Conservation (phyloP, 2,797 vertebrate species). For the Acrossocheilus fasciatus region DNA sequence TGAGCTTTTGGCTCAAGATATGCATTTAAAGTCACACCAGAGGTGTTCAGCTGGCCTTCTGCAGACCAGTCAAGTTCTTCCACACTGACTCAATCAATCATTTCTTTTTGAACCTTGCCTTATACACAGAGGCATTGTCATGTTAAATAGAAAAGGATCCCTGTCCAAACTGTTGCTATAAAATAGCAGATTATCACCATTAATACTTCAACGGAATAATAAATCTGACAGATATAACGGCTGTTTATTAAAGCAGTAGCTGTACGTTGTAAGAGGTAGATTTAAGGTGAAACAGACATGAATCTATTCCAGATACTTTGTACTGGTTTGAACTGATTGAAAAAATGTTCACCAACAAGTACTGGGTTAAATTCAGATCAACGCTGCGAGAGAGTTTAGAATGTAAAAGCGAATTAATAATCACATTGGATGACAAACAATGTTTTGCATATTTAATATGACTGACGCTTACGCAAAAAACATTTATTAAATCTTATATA, state of each 20-base stretch:
- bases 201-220: not conserved
- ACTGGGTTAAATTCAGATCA: not conserved
- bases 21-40: too few relatives aligned
- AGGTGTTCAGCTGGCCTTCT: too few relatives aligned
- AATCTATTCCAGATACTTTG: not conserved
- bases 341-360: not conserved
- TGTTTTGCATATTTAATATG: not conserved
- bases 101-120: too few relatives aligned
- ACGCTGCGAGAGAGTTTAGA: not conserved
- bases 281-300: not conserved
- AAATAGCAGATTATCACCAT: not conserved
- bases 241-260: not conserved
- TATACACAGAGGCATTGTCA: too few relatives aligned
- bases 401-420: not conserved
- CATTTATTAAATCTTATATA: not conserved
- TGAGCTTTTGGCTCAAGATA: too few relatives aligned
- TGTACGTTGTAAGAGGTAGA: conserved; percentile 16
- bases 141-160: too few relatives aligned
- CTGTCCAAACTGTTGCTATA: too few relatives aligned
- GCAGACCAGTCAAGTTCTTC: too few relatives aligned
- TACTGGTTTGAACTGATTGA: not conserved
- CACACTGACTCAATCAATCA: too few relatives aligned
- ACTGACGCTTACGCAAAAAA: not conserved
- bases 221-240: not conserved
- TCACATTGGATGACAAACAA: not conserved